Percentiles rank a stretch among this genome's conserved stretches.
phyloP scores from a whole-genome alignment of 1,140 invertebrate species.

The Anadara kagoshimensis region DNA sequence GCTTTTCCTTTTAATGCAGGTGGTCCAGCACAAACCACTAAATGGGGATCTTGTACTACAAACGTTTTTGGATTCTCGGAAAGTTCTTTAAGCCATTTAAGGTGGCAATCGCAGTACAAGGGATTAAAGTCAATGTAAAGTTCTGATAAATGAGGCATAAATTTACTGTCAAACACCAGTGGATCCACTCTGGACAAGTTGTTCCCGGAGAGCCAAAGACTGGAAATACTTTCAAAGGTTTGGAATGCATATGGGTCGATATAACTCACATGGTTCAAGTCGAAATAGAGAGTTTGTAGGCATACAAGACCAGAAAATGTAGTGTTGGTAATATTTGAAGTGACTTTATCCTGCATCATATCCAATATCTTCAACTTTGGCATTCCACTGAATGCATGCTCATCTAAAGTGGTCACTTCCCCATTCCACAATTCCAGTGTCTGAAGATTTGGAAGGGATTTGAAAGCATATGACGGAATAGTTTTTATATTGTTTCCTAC shows the following conservation, averaged over 20 bases:
- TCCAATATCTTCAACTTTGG: conserved; percentile 35
- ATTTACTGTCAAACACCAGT: conserved; percentile 21
- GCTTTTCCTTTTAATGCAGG: conserved; percentile 34
- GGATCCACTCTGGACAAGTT: conserved; percentile 30
- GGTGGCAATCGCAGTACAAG: conserved; percentile 45
- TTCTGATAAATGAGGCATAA: conserved; percentile 25
- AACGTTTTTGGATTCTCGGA: conserved; percentile 26
- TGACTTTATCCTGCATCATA: conserved; percentile 38
- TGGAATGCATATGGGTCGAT: conserved; percentile 36
- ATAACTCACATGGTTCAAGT: conserved; percentile 40
- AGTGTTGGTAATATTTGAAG: conserved; percentile 39
- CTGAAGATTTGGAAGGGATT: conserved; percentile 29
- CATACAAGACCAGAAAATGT: conserved; percentile 41
- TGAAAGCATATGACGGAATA: conserved; percentile 36
- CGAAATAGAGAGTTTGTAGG: conserved; percentile 36
- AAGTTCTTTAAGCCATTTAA: conserved; percentile 38
- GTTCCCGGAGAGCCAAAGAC: conserved; percentile 40
- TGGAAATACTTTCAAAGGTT: conserved; percentile 8
- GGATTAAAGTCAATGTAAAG: conserved; percentile 43
- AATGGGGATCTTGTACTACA: conserved; percentile 38
- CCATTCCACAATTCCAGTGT: conserved; percentile 43
- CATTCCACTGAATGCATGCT: conserved; percentile 47
- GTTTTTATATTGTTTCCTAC: conserved; percentile 45
- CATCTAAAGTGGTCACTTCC: conserved; percentile 38
- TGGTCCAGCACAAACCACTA: conserved; percentile 41